Base-by-base conservation (phyloP, 2,797 vertebrate species). In the Falco biarmicus region DNA sequence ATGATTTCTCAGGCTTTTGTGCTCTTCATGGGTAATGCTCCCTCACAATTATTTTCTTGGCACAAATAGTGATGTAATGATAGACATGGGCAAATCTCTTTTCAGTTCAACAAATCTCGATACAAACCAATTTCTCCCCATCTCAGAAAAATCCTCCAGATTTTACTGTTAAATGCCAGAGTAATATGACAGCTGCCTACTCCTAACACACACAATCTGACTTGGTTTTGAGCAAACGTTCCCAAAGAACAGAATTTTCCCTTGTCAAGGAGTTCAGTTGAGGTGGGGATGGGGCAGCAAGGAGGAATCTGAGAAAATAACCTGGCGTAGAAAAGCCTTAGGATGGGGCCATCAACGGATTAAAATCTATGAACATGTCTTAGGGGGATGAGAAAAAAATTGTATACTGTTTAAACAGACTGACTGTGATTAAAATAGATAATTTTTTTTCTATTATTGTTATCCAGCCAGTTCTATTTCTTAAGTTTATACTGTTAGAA, bases 1-100 rank as follows among this genome's bases (percentile, higher is more conserved):
- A 88, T 65, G 37, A 87, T 75, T 93, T 66, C 74, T 89, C 77
- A 73, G 66, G 43, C 34, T 78, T 94, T 93, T 93, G 24, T 82
- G n/a, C 51, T 69, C 83, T 64, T 94, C 34, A 37, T n/a, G 32
- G 54, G 59, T 82, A 93, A 59, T 1, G 3, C 29, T 88, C 26
- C 34, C 54, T 79, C 47, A 64, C 41, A 91, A 53, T 78, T 9
- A 54, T 84, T 95, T 94, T 94, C 65, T 86, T 94, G 85, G 61
- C 57, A 90, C 21, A 71, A 69, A 78, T 6, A 81, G 43, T 14
- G 18, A 47, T 43, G 39, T 59, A 84, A 92, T 37, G 56, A 84
- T 15, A 93, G 54, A 81, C 26, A 29, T 1, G 22, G 91, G 18
- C 24, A 88, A 80, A 85, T 39, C 37, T 66, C 74, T 91, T 70